phyloP scores from a whole-genome alignment of 2,888 invertebrate genomes.

The Abrostola triplasia region DNA sequence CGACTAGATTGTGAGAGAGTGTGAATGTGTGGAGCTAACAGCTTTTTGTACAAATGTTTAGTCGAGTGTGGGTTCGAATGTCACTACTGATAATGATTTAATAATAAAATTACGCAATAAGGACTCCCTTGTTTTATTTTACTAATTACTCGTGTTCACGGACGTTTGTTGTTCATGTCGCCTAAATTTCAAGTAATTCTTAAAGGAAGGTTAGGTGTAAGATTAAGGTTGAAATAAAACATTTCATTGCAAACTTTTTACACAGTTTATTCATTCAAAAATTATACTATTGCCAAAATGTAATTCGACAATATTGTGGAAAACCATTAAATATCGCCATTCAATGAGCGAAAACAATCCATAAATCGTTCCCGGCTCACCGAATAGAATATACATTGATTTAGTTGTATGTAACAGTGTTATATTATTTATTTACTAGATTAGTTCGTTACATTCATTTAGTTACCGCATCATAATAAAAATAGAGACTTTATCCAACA shows the following conservation, averaged over 20 bases:
- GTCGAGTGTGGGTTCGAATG: constrained; percentile 63
- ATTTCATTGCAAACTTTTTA: constrained; percentile 65
- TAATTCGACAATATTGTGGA: constrained; percentile 76
- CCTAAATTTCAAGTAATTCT: background rate
- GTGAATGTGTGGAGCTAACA: constrained; percentile 53
- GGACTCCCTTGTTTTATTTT: constrained; percentile 50
- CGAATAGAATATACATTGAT: constrained; percentile 63
- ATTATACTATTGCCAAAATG: constrained; percentile 74
- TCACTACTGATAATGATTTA: constrained; percentile 66
- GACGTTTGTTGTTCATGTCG: background rate
- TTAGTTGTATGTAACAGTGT: constrained; percentile 69
- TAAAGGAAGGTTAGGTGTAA: background rate
- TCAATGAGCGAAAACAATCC: constrained; percentile 62
- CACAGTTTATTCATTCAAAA: constrained; percentile 81
- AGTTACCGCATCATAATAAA: constrained; percentile 64
- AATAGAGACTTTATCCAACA: constrained; percentile 70
- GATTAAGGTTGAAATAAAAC: constrained; percentile 56
- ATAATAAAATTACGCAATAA: constrained; percentile 70
- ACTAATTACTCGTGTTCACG: background rate
- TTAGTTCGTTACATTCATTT: constrained; percentile 66
- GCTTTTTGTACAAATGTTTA: constrained; percentile 71
- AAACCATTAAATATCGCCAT: constrained; percentile 68
- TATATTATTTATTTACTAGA: constrained; percentile 62
- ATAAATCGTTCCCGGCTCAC: constrained; percentile 53
- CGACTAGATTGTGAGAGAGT: constrained; percentile 34